These are phyloP conservation scores for Streptopelia turtur DNA, from an alignment of 2,797 vertebrate species.

Conservation along the genomic window DNA sequence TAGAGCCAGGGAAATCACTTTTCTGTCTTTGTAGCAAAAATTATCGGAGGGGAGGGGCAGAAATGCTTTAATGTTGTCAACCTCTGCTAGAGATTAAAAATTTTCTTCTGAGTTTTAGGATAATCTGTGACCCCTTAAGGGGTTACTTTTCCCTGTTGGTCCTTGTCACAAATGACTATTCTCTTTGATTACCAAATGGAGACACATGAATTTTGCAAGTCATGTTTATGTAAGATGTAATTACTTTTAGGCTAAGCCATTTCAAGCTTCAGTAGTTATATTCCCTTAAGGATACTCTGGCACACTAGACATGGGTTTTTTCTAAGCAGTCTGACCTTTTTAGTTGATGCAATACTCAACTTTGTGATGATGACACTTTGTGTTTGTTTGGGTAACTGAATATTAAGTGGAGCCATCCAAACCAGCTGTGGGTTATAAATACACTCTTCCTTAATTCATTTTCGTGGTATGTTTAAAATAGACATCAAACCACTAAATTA, in stretches of 20 bases:
- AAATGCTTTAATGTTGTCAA: not conserved
- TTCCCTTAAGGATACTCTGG: not conserved
- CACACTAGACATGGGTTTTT: not conserved
- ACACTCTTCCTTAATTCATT: not conserved
- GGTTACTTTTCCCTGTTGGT: not conserved
- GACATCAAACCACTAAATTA: not conserved
- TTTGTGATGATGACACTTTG: not conserved
- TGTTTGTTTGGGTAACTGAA: not conserved
- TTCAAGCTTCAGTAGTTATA: not conserved
- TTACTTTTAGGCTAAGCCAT: not conserved
- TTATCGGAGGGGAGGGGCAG: accelerated
- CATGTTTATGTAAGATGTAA: not conserved
- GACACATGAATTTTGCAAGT: not conserved
- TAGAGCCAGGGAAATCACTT: not conserved
- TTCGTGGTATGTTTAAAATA: not conserved
- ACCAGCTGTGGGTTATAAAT: not conserved
- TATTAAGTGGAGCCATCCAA: not conserved
- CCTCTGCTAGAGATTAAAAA: not conserved
- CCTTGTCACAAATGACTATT: not conserved
- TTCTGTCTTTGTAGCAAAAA: not conserved
- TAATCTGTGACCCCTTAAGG: not conserved
- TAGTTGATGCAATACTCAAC: not conserved
- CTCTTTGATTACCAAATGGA: not conserved
- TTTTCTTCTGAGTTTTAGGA: not conserved
- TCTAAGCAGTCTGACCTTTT: not conserved